Evolutionary conservation across 2,797 vertebrate species (phyloP).

Genomic region (Orientallactaga sibirica): DNA sequence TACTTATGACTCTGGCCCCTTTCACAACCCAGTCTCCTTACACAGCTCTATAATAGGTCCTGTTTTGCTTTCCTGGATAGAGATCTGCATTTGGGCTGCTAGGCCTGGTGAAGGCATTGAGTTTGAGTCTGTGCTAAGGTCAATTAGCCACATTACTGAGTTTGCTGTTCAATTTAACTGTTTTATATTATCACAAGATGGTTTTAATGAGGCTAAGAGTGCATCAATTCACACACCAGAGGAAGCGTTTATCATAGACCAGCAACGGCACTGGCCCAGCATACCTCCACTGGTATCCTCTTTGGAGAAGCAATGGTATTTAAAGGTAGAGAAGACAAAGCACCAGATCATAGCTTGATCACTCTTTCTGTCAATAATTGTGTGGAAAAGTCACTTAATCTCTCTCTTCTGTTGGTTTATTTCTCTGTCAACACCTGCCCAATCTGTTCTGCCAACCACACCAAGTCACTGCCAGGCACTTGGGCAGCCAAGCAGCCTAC

Average conservation of each 20-base stretch:
- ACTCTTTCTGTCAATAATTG: neutral
- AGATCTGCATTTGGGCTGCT: neutral
- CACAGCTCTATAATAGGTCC: neutral
- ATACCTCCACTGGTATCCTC: neutral
- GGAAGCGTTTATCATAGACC: neutral
- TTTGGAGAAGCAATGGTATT: conserved; percentile 29
- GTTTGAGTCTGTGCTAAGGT: neutral
- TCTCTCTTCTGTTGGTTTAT: neutral
- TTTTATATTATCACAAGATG: neutral
- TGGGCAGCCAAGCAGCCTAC: neutral
- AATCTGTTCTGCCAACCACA: neutral
- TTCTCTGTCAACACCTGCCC: conserved; percentile 36
- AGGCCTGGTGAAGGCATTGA: neutral
- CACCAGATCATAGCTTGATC: neutral
- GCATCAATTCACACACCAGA: neutral
- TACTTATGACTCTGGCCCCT: neutral
- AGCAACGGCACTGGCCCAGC: neutral
- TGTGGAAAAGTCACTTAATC: neutral
- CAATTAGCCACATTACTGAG: neutral
- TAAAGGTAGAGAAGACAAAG: conserved; percentile 10
- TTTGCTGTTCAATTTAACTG: neutral
- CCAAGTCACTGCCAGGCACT: neutral
- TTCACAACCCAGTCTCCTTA: neutral
- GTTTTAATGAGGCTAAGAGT: neutral
- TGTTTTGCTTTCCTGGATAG: neutral